A percentile compares a stretch with the other conserved stretches of the same genome.
phyloP scores from a whole-genome alignment of 1,140 invertebrate genomes.

The Ceratoteleas bidentatus region DNA sequence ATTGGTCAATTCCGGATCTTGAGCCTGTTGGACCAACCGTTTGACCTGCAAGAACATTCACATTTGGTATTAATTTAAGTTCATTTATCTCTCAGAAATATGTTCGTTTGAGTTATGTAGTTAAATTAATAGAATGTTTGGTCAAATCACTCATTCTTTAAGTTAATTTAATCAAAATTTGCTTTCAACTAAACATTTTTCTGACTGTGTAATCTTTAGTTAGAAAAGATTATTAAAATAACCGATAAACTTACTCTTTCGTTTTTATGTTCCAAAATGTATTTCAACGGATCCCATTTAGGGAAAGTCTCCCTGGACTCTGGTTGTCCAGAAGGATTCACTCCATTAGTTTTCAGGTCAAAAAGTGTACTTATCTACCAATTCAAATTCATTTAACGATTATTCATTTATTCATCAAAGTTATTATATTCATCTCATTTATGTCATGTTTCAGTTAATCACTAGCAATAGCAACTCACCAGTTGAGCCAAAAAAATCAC shows the following conservation, averaged over 20 bases:
- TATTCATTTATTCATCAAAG: too few relatives aligned
- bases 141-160: too few relatives aligned
- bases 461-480: constrained; percentile 82
- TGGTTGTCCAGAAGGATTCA: not conserved
- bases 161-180: too few relatives aligned
- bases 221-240: too few relatives aligned
- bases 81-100: too few relatives aligned
- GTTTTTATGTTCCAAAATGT: constrained; percentile 41
- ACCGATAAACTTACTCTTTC: constrained; percentile 18
- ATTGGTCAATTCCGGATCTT: constrained; percentile 84
- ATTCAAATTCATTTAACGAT: not conserved
- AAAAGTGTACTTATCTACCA: constrained; percentile 45
- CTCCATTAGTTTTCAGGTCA: constrained; percentile 32
- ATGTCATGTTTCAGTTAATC: not conserved
- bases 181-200: too few relatives aligned
- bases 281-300: constrained; percentile 46
- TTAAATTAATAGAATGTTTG: too few relatives aligned
- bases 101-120: too few relatives aligned
- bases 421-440: too few relatives aligned
- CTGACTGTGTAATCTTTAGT: too few relatives aligned
- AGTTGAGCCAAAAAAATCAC: constrained; percentile 91
- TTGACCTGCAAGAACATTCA: constrained; percentile 82
- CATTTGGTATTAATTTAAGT: constrained; percentile 1
- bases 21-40: constrained; percentile 82
- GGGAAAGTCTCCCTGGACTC: not conserved